These are phyloP conservation scores for Diachasmimorpha longicaudata DNA, from an alignment of 1,140 invertebrate genomes.

Conservation along the genomic window DNA sequence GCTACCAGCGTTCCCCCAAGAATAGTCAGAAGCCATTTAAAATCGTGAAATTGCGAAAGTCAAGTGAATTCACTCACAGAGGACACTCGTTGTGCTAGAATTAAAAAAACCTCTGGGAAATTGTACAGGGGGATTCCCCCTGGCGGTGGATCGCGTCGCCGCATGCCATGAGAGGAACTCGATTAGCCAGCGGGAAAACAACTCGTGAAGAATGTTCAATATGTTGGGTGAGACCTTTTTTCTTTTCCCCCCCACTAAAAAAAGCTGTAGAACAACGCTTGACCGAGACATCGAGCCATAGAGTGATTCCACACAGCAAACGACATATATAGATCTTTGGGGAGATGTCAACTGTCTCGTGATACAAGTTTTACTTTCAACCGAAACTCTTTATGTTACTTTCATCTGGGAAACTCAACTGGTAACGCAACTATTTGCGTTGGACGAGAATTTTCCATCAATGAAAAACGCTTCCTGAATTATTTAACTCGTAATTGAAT, in stretches of 20 bases:
- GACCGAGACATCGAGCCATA: conserved; percentile 17
- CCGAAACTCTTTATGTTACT: conserved; percentile 13
- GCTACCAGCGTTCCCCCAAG: too few species aligned
- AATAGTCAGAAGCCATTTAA: neutral
- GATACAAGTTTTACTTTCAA: conserved; percentile 18
- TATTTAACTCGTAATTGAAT: neutral
- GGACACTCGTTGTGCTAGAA: neutral
- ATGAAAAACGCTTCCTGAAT: neutral
- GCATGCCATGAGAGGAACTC: neutral
- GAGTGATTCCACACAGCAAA: conserved; percentile 5
- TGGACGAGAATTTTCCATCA: neutral
- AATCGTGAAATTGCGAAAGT: conserved; percentile 39
- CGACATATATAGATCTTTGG: conserved; percentile 19
- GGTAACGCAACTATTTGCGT: neutral
- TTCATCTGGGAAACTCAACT: conserved; percentile 21
- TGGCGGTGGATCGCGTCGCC: too few species aligned
- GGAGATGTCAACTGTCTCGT: conserved; percentile 11
- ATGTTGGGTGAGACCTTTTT: neutral
- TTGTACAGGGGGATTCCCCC: neutral
- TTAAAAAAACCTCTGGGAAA: neutral
- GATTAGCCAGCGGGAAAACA: conserved; percentile 10
- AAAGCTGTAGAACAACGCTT: conserved; percentile 18
- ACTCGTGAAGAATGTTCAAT: conserved; percentile 12
- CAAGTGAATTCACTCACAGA: neutral
- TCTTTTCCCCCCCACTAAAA: neutral